Base-by-base conservation (phyloP, 2,888 invertebrate genomes). In the Pediacus dermestoides region DNA sequence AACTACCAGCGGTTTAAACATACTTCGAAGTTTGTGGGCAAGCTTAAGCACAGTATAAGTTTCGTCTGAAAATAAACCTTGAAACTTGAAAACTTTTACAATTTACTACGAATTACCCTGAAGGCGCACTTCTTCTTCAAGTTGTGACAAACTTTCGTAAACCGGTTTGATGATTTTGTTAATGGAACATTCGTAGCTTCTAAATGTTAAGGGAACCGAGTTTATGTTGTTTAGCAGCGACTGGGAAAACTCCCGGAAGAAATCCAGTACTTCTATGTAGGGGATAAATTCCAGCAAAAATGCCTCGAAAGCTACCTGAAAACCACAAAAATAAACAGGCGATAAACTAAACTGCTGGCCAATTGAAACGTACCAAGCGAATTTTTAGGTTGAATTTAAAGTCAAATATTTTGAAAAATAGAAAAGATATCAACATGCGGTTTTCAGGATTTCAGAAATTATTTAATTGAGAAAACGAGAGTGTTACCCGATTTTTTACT, bases 31-130 rank as follows among this genome's bases (percentile, higher is more conserved):
- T 16, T 61, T 56, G 2, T 49, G 40, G 0, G 61, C 52, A 2
- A 68, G 45, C 12, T 49, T 59, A 18, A 68, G 39, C 16, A 68
- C 42, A 2, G 69, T 67, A 25, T 60, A 58, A 1, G 61, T 63
- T 13, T 50, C 48, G 37, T 67, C 68, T 68, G 34, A 39, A 66
- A 62, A n/a, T n/a, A 26, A 26, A 7, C 10, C 4, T 28, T 28
- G 23, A n/a, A 9, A 13, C 12, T 13, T n/a, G 4, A 31, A 21
- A 8, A 23, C 6, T 11, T 33, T 21, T n/a, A 22, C 7, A 21
- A 28, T 34, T 4, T 21, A 10, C 13, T 25, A 16, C 2, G 11
- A 16, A 11, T 23, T 18, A 65, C 68, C 63, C 61, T 68, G 68
- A 37, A 53, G 48, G 18, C 58, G 42, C 16, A 66, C 48, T 27